Percentiles rank a stretch among this genome's conserved stretches.
These are phyloP conservation scores for Aplocera efformata DNA, from an alignment of 2,888 invertebrate genomes.

Conservation along the genomic window DNA sequence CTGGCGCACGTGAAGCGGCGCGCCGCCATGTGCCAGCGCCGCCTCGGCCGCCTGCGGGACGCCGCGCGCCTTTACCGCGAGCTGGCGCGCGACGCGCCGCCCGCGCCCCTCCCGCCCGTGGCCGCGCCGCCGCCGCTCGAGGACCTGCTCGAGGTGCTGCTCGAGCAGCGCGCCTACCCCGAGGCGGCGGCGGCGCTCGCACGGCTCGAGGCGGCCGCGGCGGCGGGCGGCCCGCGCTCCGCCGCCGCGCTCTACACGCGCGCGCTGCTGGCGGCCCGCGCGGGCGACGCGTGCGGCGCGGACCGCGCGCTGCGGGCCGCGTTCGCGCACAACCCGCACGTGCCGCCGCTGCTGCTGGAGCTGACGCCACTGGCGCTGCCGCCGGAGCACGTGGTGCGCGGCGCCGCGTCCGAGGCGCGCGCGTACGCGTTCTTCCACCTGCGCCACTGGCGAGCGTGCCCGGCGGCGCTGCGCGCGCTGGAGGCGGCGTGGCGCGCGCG, in stretches of 20 bases:
- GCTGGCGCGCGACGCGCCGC: slow-evolving; percentile 96
- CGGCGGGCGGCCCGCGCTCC: slow-evolving; percentile 95
- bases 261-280: slow-evolving; percentile 94
- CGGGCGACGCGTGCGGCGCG: slow-evolving; percentile 88
- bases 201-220: slow-evolving; percentile 92
- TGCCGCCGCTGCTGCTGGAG: slow-evolving; percentile 97
- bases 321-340: slow-evolving; percentile 98
- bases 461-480: slow-evolving; percentile 93
- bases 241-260: slow-evolving; percentile 94
- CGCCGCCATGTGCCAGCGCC: slow-evolving; percentile 98
- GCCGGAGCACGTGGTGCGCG: slow-evolving; percentile 97
- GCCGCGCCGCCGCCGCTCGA: slow-evolving; percentile 93
- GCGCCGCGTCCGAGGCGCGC: slow-evolving; percentile 98
- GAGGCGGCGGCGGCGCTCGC: slow-evolving; percentile 82
- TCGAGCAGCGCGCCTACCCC: slow-evolving; percentile 97
- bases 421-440: slow-evolving; percentile 98
- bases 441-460: slow-evolving; percentile 91
- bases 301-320: slow-evolving; percentile 89
- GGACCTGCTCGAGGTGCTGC: slow-evolving; percentile 95
- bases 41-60: slow-evolving; percentile 95
- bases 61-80: slow-evolving; percentile 98
- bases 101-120: no score
- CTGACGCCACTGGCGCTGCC: slow-evolving; percentile 96
- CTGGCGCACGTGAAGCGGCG: slow-evolving; percentile 96
- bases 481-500: slow-evolving; percentile 92